Evolutionary conservation across 2,888 invertebrate species (phyloP).

Genomic region (Yponomeuta cagnagella): DNA sequence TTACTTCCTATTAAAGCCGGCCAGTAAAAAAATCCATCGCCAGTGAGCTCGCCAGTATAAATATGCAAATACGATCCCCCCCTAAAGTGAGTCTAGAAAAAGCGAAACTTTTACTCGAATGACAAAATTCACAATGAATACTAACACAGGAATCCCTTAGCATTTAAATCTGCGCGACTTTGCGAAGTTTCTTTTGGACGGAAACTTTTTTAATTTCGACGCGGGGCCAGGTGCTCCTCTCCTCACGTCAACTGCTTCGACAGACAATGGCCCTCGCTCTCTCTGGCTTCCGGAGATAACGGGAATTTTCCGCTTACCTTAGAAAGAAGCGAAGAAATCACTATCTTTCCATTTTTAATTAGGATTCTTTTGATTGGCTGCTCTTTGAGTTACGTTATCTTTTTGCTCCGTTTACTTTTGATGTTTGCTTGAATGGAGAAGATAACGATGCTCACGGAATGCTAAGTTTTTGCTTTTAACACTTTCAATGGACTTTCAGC

Average conservation of each 20-base stretch:
- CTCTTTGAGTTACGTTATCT: conserved; percentile 14
- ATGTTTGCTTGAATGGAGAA: background rate
- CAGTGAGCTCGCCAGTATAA: conserved; percentile 20
- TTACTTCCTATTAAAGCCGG: background rate
- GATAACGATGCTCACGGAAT: background rate
- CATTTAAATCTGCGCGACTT: conserved; percentile 66
- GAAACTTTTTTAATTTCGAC: conserved; percentile 73
- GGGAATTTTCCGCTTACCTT: conserved; percentile 24
- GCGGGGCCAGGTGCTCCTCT: conserved; percentile 60
- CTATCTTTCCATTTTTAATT: conserved; percentile 47
- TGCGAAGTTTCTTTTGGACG: conserved; percentile 45
- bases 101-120: conserved; percentile 55
- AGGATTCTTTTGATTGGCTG: conserved; percentile 37
- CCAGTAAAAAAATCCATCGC: conserved; percentile 11
- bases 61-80: conserved; percentile 34
- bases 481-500: background rate
- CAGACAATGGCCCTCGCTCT: conserved; percentile 43
- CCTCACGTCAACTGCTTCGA: conserved; percentile 57
- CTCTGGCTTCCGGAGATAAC: conserved; percentile 46
- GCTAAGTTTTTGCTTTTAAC: background rate
- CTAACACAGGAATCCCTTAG: conserved; percentile 60
- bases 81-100: conserved; percentile 39
- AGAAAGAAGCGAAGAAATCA: conserved; percentile 31
- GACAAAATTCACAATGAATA: conserved; percentile 66
- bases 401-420: background rate